Evolutionary conservation across 2,888 invertebrate genomes (phyloP), one percentile per base, ranked within the genome.

Genomic region (Adelognathus sp.): DNA sequence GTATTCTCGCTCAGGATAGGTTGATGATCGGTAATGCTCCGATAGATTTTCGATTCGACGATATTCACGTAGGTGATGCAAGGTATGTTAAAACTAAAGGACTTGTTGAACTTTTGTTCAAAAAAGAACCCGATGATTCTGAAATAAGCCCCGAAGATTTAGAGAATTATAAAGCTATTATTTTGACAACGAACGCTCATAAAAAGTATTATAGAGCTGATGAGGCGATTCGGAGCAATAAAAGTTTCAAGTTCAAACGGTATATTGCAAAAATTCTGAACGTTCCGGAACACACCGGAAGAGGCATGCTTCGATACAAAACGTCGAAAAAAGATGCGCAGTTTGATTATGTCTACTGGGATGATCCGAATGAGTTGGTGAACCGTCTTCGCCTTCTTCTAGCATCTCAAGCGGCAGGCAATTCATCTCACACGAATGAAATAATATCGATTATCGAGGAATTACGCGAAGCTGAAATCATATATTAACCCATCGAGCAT

Each of bases 281-380:
- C 9, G 11, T 2, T 41, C 18, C 5, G 0, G 7, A 18, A 7
- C 61, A 27, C 11, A 11, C 11, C 9, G 69, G 69, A 11, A 16
- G 29, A 63, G 46, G 63, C 21, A 24, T 70, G 27, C 33, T 39
- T 18, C 16, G 18, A 31, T 41, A 67, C 21, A 67, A 33, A n/a
- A 36, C 44, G 27, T 31, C 64, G 9, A 33, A 16, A 16, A 54
- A 39, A 60, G 6, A 54, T 29, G 18, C 27, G 4, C n/a, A 5
- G 18, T 52, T 39, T 7, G 66, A 52, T 52, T 66, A 72, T 66
- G 31, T 79, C 41, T 69, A 80, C 50, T 81, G 64, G 70, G 64
- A 77, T 31, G 56, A 79, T 79, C 67, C 67, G 0, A 77, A 81
- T 44, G 77, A 82, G 61, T 39, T 82, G 9, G 66, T 77, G 0